Base-by-base conservation (phyloP, 2,888 invertebrate genomes). In the Acleris holmiana region DNA sequence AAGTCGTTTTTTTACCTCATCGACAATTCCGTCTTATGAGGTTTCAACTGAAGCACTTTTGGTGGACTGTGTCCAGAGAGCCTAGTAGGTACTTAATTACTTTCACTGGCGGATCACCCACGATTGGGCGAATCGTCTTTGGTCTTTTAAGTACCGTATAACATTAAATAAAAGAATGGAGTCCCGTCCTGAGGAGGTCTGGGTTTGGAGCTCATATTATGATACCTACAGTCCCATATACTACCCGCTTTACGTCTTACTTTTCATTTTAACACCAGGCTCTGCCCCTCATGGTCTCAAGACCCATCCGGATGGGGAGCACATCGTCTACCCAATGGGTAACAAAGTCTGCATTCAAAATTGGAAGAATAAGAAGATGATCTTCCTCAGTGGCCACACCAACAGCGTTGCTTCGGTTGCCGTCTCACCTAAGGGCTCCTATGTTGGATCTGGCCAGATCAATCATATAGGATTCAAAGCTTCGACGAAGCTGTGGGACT, bases 401-500 rank as follows among this genome's bases (percentile, higher is more conserved):
- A 96, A 97, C 82, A 94, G 94, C 29, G 95, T 98, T 54, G 96
- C 97, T 0, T 94, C 96, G 2, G 90, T 98, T 21, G 95, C 96
- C 54, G 83, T 97, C 13, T 98, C 98, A 10, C 91, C 93, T 0
- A 93, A 94, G 57, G 92, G 98, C 23, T 95, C 95, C 21, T 97
- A 94, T 76, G 91, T 99, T 46, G 98, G 97, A 5, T 98, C 98
- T 0, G 98, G 98, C 0, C 98, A 98, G 87, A 94, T 96, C 46
- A 98, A 97, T 79, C 96, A 98, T 78, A 96, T 97, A 84, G 98
- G 98, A 4, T 98, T 98, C 83, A 97, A 96, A 84, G 95, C 98
- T 0, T 94, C 95, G 64, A 96, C 97, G 0, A 97, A 98, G 70
- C 85, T 99, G 17, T 99, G 98, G 98, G 95, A 97, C 79, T 98